These are phyloP conservation scores for Platysteira castanea DNA, from an alignment of 2,113 vertebrate species.

Conservation along the genomic window DNA sequence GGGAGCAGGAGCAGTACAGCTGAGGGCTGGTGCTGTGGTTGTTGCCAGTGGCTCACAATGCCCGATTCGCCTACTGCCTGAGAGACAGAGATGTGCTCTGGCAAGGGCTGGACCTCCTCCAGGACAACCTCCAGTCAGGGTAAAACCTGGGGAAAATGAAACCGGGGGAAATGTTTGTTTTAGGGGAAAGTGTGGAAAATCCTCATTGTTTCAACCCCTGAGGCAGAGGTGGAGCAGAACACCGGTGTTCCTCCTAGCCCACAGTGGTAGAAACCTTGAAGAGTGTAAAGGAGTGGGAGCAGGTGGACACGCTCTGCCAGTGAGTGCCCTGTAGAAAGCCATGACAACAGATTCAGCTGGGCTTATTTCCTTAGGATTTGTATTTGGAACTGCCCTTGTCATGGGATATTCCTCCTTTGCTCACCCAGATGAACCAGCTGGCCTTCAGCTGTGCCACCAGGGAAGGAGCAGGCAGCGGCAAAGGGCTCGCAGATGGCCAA, in stretches of 20 bases:
- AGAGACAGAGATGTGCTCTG: fast-evolving
- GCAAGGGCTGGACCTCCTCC: background rate
- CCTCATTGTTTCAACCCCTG: background rate
- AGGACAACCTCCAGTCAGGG: background rate
- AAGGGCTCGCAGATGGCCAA: background rate
- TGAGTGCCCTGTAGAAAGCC: background rate
- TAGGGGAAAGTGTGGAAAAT: background rate
- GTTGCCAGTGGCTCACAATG: fast-evolving
- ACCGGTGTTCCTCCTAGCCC: too few relatives aligned
- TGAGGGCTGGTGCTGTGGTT: background rate
- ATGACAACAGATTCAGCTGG: background rate
- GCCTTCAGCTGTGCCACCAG: fast-evolving
- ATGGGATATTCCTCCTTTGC: background rate
- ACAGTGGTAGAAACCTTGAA: background rate
- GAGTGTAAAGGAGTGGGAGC: fast-evolving
- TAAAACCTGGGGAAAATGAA: background rate
- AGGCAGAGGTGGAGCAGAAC: background rate
- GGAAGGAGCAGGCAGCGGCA: background rate
- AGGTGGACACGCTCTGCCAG: fast-evolving
- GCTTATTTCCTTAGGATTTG: background rate
- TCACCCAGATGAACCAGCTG: fast-evolving
- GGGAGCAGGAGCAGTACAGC: background rate
- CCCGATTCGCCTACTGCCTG: fast-evolving
- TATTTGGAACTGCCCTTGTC: background rate
- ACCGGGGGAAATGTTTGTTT: background rate